phyloP scores from a whole-genome alignment of 2,888 invertebrate species.

The Onchidella celtica region DNA sequence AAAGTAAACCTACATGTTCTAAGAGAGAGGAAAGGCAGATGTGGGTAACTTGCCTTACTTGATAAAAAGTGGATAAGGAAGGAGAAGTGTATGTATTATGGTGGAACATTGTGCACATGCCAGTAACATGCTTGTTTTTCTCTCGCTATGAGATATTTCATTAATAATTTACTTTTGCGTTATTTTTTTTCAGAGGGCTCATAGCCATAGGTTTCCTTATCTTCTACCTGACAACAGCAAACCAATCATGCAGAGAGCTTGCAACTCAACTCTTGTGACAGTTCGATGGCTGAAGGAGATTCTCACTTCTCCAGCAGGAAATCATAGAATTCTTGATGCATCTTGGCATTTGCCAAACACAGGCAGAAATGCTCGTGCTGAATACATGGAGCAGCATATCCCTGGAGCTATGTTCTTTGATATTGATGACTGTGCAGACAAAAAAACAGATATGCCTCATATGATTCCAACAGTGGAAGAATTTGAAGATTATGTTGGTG shows the following conservation, averaged over 20 bases:
- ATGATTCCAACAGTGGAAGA: slow-evolving; percentile 67
- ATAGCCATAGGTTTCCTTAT: no score
- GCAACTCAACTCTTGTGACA: slow-evolving; percentile 47
- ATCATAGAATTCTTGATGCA: slow-evolving; percentile 71
- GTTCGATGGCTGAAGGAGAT: slow-evolving; percentile 53
- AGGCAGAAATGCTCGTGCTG: slow-evolving; percentile 63
- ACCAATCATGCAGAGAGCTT: slow-evolving; percentile 12
- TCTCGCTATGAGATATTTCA: no score
- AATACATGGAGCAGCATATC: slow-evolving; percentile 72
- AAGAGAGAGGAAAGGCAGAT: no score
- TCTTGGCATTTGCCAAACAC: slow-evolving; percentile 73
- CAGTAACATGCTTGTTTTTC: no score
- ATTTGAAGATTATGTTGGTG: slow-evolving; percentile 63
- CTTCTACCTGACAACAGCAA: background rate
- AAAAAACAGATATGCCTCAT: slow-evolving; percentile 63
- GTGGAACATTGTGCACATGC: no score
- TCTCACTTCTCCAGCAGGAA: slow-evolving; percentile 25
- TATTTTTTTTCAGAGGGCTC: no score
- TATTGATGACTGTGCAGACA: slow-evolving; percentile 72
- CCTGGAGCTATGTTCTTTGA: slow-evolving; percentile 77
- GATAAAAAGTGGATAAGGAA: no score
- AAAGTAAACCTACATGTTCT: no score
- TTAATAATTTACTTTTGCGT: no score
- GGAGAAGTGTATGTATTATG: no score
- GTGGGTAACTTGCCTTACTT: no score